These are phyloP conservation scores for Botrylloides violaceus DNA, from an alignment of 23 tunicate genomes.

Conservation along the genomic window DNA sequence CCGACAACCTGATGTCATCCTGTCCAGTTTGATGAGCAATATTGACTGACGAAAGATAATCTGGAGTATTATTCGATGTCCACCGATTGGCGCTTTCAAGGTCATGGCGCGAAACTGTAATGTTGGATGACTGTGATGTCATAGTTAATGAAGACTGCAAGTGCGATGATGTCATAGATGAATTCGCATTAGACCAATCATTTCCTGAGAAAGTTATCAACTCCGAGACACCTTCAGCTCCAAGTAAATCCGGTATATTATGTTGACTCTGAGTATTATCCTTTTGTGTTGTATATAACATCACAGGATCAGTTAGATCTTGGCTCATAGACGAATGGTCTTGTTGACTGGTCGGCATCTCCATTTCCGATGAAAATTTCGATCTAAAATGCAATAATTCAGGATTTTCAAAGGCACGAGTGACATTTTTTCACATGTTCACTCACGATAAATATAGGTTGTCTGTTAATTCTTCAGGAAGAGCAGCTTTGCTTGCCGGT, in stretches of 20 bases:
- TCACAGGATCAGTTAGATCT: constrained; percentile 12
- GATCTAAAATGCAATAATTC: constrained; percentile 6
- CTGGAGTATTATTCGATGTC: neutral
- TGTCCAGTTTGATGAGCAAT: too few relatives aligned
- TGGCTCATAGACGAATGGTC: neutral
- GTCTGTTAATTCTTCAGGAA: constrained; percentile 2
- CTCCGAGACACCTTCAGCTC: neutral
- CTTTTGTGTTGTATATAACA: constrained; percentile 10
- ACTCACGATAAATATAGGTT: constrained; percentile 5
- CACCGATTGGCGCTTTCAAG: neutral
- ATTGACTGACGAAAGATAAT: too few relatives aligned
- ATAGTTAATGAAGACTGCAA: neutral
- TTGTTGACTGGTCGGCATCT: neutral
- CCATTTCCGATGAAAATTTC: neutral
- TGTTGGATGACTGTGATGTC: neutral
- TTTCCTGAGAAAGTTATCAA: neutral
- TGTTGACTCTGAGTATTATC: neutral
- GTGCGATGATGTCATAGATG: neutral
- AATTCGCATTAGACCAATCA: constrained; percentile 5
- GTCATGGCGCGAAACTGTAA: neutral
- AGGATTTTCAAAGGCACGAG: too few relatives aligned
- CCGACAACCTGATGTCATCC: too few relatives aligned
- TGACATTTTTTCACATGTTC: too few relatives aligned
- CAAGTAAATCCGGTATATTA: neutral
- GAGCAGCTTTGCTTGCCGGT: constrained; percentile 4